Evolutionary conservation across 92 coral and sea anemone genomes (phyloP), one percentile per base, ranked within the genome.

Genomic region (Bergia puertoricense): DNA sequence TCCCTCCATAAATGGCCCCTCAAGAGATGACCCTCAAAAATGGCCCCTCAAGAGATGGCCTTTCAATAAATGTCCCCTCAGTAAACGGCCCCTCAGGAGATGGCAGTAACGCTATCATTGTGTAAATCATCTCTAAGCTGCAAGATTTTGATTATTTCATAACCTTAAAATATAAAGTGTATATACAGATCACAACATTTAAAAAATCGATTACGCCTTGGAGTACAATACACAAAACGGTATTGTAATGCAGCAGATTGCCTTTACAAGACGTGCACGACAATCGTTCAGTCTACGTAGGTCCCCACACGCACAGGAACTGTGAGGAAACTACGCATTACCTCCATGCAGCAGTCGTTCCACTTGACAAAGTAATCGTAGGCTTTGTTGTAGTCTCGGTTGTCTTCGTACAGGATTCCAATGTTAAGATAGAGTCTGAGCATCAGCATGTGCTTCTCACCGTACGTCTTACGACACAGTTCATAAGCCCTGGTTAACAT

Each of bases 391-490:
- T 36, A 90, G 89, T 96, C 95, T 74, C 99, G 91, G 91, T 96
- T 96, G 86, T 96, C 99, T 85, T 96, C 99, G 88, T 96, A 95
- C 74, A 96, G 90, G 81, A 96, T 96, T 11, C 99, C 99, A 87
- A 95, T 96, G 77, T 96, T 96, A 39, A 96, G 88, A 66, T 95
- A 96, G 74, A 96, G 90, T 51, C 99, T 92, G 74, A 96, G 83
- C 89, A 93, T 94, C 82, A 96, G 85, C 99, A 96, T 96, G 91
- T 96, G 99, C 72, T 96, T 96, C 88, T 94, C 98, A 1, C 99
- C 99, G 79, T 96, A 96, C 43, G 99, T 96, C 88, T 96, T 96
- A 54, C 92, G 93, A 73, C 97, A 96, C 90, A 96, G 82, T 57
- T 96, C 99, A 51, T 88, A 92, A 16, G 99, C 86, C 59, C 90